Base-by-base conservation (phyloP, 1,140 invertebrate species). In the Phthorimaea operculella region DNA sequence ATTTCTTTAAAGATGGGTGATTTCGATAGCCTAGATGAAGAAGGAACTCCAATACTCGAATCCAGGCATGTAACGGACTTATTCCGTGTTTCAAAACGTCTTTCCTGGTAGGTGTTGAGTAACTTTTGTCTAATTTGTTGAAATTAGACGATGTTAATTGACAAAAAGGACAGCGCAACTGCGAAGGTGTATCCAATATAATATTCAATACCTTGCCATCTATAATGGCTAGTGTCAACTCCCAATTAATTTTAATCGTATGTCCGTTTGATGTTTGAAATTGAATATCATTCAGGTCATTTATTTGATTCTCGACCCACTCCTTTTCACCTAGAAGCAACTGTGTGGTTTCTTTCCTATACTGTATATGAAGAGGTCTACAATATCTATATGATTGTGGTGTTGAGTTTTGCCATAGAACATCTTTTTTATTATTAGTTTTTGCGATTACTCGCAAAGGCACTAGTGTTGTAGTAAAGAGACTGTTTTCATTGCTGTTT, bases 371-470 rank as follows among this genome's bases (percentile, higher is more conserved):
- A 10, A 55, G 9, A n/a, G 54, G 54, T 18, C 54, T 16, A 42
- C 54, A 55, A 42, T 21, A 55, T 28, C 47, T 17, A 47, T 33
- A 55, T 18, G 54, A 55, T 51, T 55, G 54, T 6, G 54, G 54
- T n/a, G 5, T 36, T 4, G 54, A 45, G 16, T 55, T 55, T 1
- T 5, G 9, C 54, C 54, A 55, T 4, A 47, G n/a, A 33, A 55
- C 15, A 50, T 45, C 48, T 15, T 33, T 36, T 6, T 49, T 14
- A 12, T n/a, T 12, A 49, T 18, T 18, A 14, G 18, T 21, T 4
- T 16, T 9, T 21, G 44, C 33, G 12, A 16, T 47, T 28, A 55
- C n/a, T 16, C 18, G 9, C 14, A 55, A 55, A 7, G 45, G 45
- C 18, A 55, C 49, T 39, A 11, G 21, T 6, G 54, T 55, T 6